Evolutionary conservation across 1,140 invertebrate genomes (phyloP).

Genomic region (Aphis gossypii): DNA sequence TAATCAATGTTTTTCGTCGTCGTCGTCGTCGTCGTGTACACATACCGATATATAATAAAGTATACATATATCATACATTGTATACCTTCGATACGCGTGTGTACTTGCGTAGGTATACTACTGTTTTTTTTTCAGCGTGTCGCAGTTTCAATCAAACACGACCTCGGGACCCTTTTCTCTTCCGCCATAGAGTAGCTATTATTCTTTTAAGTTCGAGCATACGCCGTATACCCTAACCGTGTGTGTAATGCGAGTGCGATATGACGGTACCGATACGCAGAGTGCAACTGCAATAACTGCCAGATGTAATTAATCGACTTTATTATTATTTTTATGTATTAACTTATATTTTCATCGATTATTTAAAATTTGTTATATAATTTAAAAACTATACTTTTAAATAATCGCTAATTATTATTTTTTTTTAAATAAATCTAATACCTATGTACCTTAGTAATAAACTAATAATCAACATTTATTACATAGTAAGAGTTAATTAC

Average conservation of each 20-base stretch:
- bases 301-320: too few relatives aligned
- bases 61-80: not conserved
- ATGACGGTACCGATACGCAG: not conserved
- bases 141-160: slow-evolving; percentile 25
- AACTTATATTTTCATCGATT: not conserved
- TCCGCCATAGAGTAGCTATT: not conserved
- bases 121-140: not conserved
- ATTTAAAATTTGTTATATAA: not conserved
- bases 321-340: not conserved
- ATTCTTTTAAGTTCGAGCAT: not conserved
- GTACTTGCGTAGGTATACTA: not conserved
- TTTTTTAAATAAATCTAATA: too few relatives aligned
- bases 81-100: not conserved
- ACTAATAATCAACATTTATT: too few relatives aligned
- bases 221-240: too few relatives aligned
- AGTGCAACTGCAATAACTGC: not conserved
- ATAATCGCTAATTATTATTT: too few relatives aligned
- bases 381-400: too few relatives aligned
- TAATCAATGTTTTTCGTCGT: slow-evolving; percentile 20
- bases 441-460: too few relatives aligned
- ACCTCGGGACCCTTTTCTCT: not conserved
- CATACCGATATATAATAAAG: not conserved
- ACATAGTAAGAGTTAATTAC: not conserved
- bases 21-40: not conserved
- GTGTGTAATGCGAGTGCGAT: not conserved